These are phyloP conservation scores for Merodon equestris DNA, from an alignment of 2,888 invertebrate genomes.

Conservation along the genomic window DNA sequence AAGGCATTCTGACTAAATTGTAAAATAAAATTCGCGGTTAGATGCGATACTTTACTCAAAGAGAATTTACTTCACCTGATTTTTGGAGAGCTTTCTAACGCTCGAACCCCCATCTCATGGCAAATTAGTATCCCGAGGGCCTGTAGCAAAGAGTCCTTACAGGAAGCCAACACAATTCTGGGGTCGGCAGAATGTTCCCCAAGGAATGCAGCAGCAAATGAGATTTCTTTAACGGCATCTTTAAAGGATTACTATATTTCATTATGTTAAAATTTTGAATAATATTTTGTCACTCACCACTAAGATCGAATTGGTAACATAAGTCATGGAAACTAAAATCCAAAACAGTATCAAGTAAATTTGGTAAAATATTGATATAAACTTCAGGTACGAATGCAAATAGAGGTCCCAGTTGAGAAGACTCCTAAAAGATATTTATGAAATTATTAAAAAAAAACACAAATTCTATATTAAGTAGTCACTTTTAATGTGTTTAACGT, in stretches of 20 bases:
- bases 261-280: no score
- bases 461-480: constrained; percentile 19
- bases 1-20: constrained; percentile 81
- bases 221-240: constrained; percentile 82
- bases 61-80: constrained; percentile 67
- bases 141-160: constrained; percentile 87
- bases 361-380: constrained; percentile 81
- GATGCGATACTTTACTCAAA: neutral
- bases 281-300: constrained; percentile 68
- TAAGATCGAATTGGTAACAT: constrained; percentile 74
- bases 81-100: constrained; percentile 84
- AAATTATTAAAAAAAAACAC: no score
- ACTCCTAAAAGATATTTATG: constrained; percentile 74
- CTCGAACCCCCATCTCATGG: constrained; percentile 84
- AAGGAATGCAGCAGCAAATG: constrained; percentile 85
- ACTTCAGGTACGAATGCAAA: constrained; percentile 85
- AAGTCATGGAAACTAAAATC: constrained; percentile 78
- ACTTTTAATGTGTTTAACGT: constrained; percentile 79
- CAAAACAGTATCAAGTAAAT: constrained; percentile 77
- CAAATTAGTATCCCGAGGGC: constrained; percentile 89
- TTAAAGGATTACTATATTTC: constrained; percentile 39
- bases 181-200: constrained; percentile 87
- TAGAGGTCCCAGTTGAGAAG: constrained; percentile 81
- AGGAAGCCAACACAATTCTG: constrained; percentile 86
- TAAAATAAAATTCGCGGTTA: neutral